Conservation (phyloP, 2,888 invertebrate species). For the Ptilodon capucinus region DNA sequence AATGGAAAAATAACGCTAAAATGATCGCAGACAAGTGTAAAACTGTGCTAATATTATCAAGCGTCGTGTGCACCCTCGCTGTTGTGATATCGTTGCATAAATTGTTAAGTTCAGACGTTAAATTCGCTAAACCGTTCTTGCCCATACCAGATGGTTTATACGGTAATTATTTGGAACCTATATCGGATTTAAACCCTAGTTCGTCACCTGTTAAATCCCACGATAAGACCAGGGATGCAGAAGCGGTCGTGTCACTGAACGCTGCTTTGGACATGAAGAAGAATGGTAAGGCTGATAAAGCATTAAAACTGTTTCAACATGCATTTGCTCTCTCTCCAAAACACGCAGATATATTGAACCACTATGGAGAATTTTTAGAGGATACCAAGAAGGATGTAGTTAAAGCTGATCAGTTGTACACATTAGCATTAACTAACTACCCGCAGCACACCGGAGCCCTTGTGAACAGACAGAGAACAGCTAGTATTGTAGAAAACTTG, state of each 20-base stretch:
- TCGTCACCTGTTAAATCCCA: slow-evolving; percentile 35
- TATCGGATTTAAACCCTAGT: slow-evolving; percentile 47
- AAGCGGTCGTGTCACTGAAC: slow-evolving; percentile 92
- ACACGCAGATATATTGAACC: slow-evolving; percentile 95
- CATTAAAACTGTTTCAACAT: slow-evolving; percentile 93
- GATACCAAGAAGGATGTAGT: slow-evolving; percentile 92
- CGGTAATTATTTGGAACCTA: slow-evolving; percentile 65
- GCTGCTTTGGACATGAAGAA: slow-evolving; percentile 93
- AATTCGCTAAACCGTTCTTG: slow-evolving; percentile 66
- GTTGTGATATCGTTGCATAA: slow-evolving; percentile 68
- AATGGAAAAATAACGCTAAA: slow-evolving; percentile 56
- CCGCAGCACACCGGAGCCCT: slow-evolving; percentile 92
- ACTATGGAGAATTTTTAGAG: slow-evolving; percentile 97
- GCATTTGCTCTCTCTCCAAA: slow-evolving; percentile 95
- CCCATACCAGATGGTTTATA: slow-evolving; percentile 71
- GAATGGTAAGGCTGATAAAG: slow-evolving; percentile 92
- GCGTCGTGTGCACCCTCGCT: slow-evolving; percentile 69
- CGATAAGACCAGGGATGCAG: slow-evolving; percentile 74
- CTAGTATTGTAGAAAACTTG: slow-evolving; percentile 93
- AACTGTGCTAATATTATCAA: slow-evolving; percentile 70
- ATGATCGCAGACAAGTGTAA: slow-evolving; percentile 72
- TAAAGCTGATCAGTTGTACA: slow-evolving; percentile 95
- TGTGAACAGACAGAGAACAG: slow-evolving; percentile 91
- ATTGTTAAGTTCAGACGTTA: slow-evolving; percentile 64
- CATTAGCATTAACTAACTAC: slow-evolving; percentile 90